These are phyloP conservation scores for Anarhynchus alexandrinus DNA, from an alignment of 2,113 vertebrate genomes.

Conservation along the genomic window DNA sequence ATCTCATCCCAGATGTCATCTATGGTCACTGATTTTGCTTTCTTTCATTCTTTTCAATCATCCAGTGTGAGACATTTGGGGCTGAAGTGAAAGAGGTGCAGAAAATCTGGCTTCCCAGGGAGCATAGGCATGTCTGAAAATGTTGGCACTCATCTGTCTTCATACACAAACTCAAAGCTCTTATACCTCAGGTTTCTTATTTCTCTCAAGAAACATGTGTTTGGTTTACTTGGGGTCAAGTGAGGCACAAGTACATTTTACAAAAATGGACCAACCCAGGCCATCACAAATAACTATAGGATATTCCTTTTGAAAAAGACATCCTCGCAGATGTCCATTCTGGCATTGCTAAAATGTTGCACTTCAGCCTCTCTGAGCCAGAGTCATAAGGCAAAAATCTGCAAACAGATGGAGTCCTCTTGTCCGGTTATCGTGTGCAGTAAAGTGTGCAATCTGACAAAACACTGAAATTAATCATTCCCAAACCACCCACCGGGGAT, in stretches of 20 bases:
- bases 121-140: not conserved
- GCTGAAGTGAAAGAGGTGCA: not conserved
- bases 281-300: not conserved
- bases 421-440: not conserved
- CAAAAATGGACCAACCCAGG: not conserved
- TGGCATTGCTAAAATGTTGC: constrained; percentile 17
- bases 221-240: not conserved
- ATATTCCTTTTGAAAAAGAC: not conserved
- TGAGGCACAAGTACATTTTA: not conserved
- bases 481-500: not conserved
- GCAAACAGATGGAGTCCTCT: not conserved
- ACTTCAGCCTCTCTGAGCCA: not conserved
- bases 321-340: constrained; percentile 55
- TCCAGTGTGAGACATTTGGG: not conserved
- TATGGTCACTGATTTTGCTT: not conserved
- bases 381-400: constrained; percentile 35
- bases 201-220: not conserved
- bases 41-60: not conserved
- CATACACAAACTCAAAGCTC: not conserved
- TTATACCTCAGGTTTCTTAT: not conserved
- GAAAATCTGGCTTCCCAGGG: not conserved
- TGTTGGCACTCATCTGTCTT: not conserved
- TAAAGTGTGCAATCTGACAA: constrained; percentile 11
- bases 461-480: constrained; percentile 25
- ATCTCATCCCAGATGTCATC: not conserved